These are phyloP conservation scores for Phortica variegata DNA, from an alignment of 1,140 invertebrate species.

Conservation along the genomic window DNA sequence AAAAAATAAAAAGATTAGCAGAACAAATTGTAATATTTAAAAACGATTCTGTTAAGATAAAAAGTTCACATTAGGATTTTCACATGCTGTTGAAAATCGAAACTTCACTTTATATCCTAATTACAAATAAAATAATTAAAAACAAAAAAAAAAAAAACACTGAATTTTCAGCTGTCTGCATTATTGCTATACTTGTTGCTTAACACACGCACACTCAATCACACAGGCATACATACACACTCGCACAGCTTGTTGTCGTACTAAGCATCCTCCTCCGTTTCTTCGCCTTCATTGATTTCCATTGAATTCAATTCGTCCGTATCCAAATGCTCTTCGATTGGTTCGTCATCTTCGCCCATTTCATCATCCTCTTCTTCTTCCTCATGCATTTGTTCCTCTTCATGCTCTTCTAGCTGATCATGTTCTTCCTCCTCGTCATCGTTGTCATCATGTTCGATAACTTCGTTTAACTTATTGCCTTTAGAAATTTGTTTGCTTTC, in stretches of 20 bases:
- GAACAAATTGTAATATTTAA: no score
- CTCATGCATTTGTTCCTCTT: slow-evolving; percentile 22
- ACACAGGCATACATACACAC: slow-evolving; percentile 11
- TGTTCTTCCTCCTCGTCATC: not conserved
- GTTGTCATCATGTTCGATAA: no score
- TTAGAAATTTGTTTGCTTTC: not conserved
- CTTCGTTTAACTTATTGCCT: not conserved
- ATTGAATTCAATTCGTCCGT: no score
- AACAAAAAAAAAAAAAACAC: slow-evolving; percentile 8
- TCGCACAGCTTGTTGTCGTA: slow-evolving; percentile 6
- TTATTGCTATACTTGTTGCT: slow-evolving; percentile 4
- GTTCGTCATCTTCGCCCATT: not conserved
- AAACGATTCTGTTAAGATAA: no score
- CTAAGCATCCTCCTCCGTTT: slow-evolving; percentile 11
- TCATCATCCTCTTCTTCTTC: slow-evolving; percentile 12
- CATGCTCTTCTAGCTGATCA: not conserved
- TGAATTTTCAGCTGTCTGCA: not conserved
- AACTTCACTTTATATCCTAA: not conserved
- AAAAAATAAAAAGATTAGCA: no score
- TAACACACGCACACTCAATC: not conserved
- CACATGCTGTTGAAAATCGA: no score
- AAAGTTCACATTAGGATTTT: no score
- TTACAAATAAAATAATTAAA: not conserved
- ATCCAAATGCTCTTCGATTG: no score
- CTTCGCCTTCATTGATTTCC: no score